These are phyloP conservation scores for Polypedilum vanderplanki DNA, from an alignment of 1,140 invertebrate genomes.

Conservation along the genomic window DNA sequence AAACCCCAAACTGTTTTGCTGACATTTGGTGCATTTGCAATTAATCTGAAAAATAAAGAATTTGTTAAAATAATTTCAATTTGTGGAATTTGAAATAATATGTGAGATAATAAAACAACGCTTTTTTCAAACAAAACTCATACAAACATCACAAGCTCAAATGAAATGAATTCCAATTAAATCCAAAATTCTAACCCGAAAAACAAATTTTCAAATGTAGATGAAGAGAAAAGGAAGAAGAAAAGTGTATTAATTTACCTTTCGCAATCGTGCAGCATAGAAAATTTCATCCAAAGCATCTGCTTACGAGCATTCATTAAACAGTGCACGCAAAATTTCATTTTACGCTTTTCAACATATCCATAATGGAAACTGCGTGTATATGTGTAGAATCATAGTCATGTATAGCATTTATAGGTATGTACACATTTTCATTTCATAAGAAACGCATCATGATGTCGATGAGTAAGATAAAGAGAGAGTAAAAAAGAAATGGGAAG, in stretches of 20 bases:
- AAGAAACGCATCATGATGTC: neutral
- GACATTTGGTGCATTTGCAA: constrained; percentile 27
- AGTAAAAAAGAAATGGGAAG: neutral
- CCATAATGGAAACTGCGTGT: neutral
- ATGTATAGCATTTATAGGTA: no score
- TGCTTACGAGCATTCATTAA: neutral
- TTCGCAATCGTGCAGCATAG: neutral
- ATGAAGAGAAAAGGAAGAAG: neutral
- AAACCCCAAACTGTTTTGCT: neutral
- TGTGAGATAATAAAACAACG: no score
- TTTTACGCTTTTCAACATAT: constrained; percentile 3
- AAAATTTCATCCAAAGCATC: neutral
- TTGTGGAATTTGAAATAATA: no score
- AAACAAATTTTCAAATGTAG: neutral
- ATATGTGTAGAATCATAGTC: no score
- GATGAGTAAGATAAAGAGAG: neutral
- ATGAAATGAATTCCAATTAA: neutral
- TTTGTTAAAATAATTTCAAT: neutral
- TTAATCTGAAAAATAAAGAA: neutral
- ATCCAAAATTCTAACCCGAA: neutral
- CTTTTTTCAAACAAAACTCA: neutral
- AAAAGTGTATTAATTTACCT: neutral
- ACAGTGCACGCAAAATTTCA: constrained; percentile 15
- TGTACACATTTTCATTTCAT: neutral
- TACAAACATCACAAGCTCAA: neutral